A percentile compares a stretch with the other conserved stretches of the same genome.
phyloP scores from a whole-genome alignment of 2,888 invertebrate genomes.

The Philhelius pedissequus region DNA sequence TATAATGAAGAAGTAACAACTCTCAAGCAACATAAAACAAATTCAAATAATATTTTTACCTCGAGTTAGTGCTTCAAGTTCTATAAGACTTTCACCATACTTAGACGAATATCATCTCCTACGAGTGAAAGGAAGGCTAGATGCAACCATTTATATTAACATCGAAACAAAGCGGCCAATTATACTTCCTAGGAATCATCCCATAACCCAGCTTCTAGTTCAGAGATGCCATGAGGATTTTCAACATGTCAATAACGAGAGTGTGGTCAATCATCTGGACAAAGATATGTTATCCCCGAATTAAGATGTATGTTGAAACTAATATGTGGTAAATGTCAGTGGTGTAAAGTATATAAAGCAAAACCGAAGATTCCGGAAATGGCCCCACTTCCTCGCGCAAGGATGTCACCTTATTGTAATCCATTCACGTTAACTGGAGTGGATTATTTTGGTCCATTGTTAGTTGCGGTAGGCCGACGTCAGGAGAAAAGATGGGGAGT shows the following conservation, averaged over 20 bases:
- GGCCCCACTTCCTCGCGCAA: neutral
- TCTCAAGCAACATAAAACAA: neutral
- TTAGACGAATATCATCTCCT: neutral
- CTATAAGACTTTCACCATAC: neutral
- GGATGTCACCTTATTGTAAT: neutral
- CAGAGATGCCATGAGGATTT: too few relatives aligned
- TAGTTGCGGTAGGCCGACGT: neutral
- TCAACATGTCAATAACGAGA: too few relatives aligned
- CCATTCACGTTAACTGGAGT: neutral
- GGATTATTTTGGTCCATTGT: neutral
- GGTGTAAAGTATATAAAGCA: neutral
- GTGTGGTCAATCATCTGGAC: too few relatives aligned
- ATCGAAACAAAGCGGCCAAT: too few relatives aligned
- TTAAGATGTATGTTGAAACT: neutral
- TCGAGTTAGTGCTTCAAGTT: neutral
- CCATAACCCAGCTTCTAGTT: too few relatives aligned
- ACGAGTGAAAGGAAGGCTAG: neutral
- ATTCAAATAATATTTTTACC: neutral
- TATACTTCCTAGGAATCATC: too few relatives aligned
- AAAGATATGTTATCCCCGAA: neutral
- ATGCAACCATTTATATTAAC: too few relatives aligned
- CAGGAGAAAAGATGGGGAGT: neutral
- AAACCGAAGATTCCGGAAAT: neutral
- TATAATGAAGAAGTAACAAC: neutral
- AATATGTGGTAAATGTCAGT: neutral